Base-by-base conservation (phyloP, 2,113 vertebrate genomes). In the Phylloscopus trochiloides region DNA sequence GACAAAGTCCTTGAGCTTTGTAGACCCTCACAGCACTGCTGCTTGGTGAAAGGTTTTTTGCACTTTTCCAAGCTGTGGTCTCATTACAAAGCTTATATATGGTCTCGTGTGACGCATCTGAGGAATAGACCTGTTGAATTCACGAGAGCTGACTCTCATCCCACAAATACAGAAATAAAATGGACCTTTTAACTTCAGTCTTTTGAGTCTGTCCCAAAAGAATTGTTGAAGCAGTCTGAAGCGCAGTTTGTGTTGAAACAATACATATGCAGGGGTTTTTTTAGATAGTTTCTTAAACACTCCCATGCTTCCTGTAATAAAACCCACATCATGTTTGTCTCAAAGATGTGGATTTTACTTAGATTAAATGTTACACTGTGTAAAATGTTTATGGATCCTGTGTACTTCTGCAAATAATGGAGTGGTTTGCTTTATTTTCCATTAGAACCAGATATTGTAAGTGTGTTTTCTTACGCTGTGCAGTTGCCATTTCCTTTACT, bases 141-240 rank as follows among this genome's bases (percentile, higher is more conserved):
- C 6, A 3, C 0, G 1, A 19, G 34, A 3, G 0, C 22, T n/a
- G 32, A 22, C 3, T 22, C 28, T 78, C 10, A 12, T 28, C 28
- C 19, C 20, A 40, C 25, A 72, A 14, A 65, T 8, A 3, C 0
- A 2, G 16, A 48, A 16, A 14, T 25, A 22, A 54, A 50, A 71
- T 40, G 16, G 16, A 28, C 7, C 10, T 47, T 79, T 34, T 31
- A 45, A 40, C 12, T 32, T 58, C 22, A 38, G 16, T 25, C 38
- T 63, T 88, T 29, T 42, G 25, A 31, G 24, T 59, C 24, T 59
- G 38, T 57, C 59, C 32, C 32, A 8, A 8, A 74, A 63, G 15
- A 54, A 17, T 63, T 31, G 21, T 38, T 70, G 66, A 31, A 79
- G 34, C 47, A 47, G 19, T 36, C 36, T 76, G 72, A 66, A 77